phyloP scores from a whole-genome alignment of 2,113 vertebrate genomes.

The Chamaetylas fuelleborni region DNA sequence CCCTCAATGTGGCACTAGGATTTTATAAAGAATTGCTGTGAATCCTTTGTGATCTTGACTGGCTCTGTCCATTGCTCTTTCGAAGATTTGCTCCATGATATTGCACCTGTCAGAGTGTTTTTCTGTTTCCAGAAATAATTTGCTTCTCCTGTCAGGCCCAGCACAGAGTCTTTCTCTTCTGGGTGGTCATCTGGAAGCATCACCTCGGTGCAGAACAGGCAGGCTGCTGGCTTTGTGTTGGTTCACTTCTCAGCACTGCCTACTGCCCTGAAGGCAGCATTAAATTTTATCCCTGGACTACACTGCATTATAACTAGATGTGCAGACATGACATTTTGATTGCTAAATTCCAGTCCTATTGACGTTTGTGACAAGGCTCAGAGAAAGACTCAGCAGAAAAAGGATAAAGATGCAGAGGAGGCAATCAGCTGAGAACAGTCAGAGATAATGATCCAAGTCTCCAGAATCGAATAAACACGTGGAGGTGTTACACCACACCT shows the following conservation, averaged over 20 bases:
- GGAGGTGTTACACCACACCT: background rate
- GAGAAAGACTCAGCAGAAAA: background rate
- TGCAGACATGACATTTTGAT: background rate
- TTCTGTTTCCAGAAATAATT: constrained; percentile 18
- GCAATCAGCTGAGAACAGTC: background rate
- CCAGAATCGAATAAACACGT: accelerated
- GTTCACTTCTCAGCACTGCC: background rate
- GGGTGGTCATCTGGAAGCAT: background rate
- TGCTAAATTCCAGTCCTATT: background rate
- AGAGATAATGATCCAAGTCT: background rate
- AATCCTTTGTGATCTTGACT: background rate
- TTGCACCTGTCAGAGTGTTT: background rate
- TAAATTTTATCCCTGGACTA: background rate
- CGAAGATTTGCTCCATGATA: background rate
- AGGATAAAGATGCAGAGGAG: background rate
- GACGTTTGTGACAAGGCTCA: background rate
- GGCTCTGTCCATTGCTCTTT: background rate
- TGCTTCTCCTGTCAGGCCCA: background rate
- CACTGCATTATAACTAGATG: background rate
- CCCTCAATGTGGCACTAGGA: background rate
- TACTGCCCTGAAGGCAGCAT: background rate
- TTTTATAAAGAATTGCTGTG: background rate
- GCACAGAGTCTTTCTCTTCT: background rate
- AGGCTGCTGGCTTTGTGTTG: background rate
- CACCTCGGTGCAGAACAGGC: background rate